Base-by-base conservation (phyloP, 2,113 vertebrate genomes). In the Heterotis niloticus region DNA sequence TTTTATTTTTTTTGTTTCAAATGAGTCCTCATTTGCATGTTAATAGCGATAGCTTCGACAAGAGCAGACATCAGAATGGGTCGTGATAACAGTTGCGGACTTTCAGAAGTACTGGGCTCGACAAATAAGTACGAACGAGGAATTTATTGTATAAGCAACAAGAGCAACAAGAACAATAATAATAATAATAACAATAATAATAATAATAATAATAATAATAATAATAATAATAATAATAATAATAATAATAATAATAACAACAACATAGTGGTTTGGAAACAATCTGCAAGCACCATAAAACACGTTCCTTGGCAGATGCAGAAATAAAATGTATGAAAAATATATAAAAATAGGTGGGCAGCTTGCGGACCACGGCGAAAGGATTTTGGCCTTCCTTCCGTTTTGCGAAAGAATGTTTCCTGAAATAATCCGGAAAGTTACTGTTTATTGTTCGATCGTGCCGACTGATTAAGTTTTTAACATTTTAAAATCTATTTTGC, bases 21-120 rank as follows among this genome's bases (percentile, higher is more conserved):
- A 91, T 91, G 88, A 81, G 59, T 79, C 74, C 16, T 67, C 82
- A 88, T 91, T 89, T 84, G 84, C 86, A 90, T 90, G 87, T 89
- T 87, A 44, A 60, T 72, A 56, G 26, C 75, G 83, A 87, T 91
- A 88, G 89, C 85, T 87, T 80, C 87, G 85, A 90, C 84, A 84
- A 87, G 84, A 81, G 83, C 87, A 84, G 88, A 89, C 87, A 88
- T 86, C 65, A 18, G 84, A 83, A 87, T 86, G 88, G n/a, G 12
- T 60, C 56, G 14, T 29, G 59, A 64, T 44, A 44, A 75, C 24
- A 29, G 29, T 10, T 69, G n/a, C 24, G 9, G 12, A 64, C 54
- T 18, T 75, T 75, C 60, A n/a, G 57, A 26, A 44, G 34, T 0
- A 23, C 11, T 26, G 28, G 10, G 14, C 4, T 11, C 34, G 29